These are phyloP conservation scores for Antitype chi DNA, from an alignment of 2,888 invertebrate species.

Conservation along the genomic window DNA sequence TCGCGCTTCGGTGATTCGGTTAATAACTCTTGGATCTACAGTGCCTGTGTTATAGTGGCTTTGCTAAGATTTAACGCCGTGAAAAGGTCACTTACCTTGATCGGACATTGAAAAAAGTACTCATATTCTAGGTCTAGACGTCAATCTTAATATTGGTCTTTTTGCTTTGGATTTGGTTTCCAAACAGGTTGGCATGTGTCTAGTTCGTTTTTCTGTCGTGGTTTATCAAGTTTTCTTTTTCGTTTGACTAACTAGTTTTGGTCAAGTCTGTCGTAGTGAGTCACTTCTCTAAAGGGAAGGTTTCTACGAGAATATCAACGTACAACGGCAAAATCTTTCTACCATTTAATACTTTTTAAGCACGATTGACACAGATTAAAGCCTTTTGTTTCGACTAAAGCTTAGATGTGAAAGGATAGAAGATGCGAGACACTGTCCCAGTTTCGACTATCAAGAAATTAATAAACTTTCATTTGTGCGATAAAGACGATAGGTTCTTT, in stretches of 20 bases:
- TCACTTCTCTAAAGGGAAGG: conserved; percentile 63
- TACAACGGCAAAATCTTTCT: conserved; percentile 18
- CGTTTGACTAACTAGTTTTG: conserved; percentile 71
- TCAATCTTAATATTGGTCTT: conserved; percentile 56
- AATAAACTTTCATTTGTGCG: conserved; percentile 67
- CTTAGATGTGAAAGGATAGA: conserved; percentile 65
- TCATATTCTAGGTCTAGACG: conserved; percentile 52
- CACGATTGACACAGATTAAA: conserved; percentile 43
- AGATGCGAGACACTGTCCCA: conserved; percentile 52
- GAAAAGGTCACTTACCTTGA: conserved; percentile 89
- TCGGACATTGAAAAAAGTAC: conserved; percentile 73
- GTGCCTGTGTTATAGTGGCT: conserved; percentile 83
- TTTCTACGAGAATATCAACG: conserved; percentile 32
- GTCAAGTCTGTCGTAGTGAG: conserved; percentile 65
- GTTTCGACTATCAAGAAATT: conserved; percentile 47
- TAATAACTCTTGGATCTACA: conserved; percentile 88
- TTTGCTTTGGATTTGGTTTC: conserved; percentile 69
- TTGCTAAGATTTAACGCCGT: conserved; percentile 86
- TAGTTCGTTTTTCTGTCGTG: conserved; percentile 45
- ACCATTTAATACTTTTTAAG: conserved; percentile 27
- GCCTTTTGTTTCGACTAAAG: conserved; percentile 45
- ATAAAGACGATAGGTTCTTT: conserved; percentile 66
- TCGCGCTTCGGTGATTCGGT: conserved; percentile 86
- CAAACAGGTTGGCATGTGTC: conserved; percentile 69
- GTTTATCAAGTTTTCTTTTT: conserved; percentile 51